Conservation (phyloP, 64 coral and sea anemone genomes). For the Acropora yongei region DNA sequence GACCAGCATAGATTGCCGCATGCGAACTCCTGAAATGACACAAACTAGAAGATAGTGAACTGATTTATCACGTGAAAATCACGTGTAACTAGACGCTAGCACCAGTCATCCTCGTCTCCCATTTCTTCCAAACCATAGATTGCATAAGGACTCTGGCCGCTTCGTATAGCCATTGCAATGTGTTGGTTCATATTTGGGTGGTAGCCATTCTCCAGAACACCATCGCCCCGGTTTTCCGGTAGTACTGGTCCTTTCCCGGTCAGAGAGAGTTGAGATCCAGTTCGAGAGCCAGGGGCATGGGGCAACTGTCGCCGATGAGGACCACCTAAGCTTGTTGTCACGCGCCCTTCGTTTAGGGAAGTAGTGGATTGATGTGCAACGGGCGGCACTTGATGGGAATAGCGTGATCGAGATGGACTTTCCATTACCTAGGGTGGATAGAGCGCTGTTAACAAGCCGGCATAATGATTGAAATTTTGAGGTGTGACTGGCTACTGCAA, state of each 20-base stretch:
- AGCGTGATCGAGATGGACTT: slow-evolving; percentile 55
- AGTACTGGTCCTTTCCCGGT: slow-evolving; percentile 81
- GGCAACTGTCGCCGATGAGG: slow-evolving; percentile 78
- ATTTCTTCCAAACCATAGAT: slow-evolving; percentile 96
- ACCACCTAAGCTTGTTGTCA: slow-evolving; percentile 69
- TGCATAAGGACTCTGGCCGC: slow-evolving; percentile 96
- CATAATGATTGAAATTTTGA: too few species aligned
- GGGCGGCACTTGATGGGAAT: slow-evolving; percentile 53
- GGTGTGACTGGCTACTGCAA: too few species aligned
- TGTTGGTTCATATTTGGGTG: slow-evolving; percentile 99
- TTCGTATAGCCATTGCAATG: slow-evolving; percentile 99
- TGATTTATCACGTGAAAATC: slow-evolving; percentile 21
- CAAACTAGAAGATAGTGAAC: background rate
- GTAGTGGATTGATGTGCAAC: slow-evolving; percentile 77
- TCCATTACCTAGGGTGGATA: slow-evolving; percentile 6
- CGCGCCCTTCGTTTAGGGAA: slow-evolving; percentile 92
- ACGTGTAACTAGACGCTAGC: slow-evolving; percentile 59
- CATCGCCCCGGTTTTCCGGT: slow-evolving; percentile 82
- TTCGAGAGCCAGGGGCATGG: slow-evolving; percentile 78
- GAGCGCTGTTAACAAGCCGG: background rate
- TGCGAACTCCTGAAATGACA: background rate
- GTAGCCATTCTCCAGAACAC: slow-evolving; percentile 94
- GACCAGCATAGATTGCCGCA: slow-evolving; percentile 1
- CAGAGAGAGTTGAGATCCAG: slow-evolving; percentile 90
- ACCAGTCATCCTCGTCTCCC: slow-evolving; percentile 98